These are phyloP conservation scores for Chelmon rostratus DNA, from an alignment of 2,797 vertebrate genomes.

Conservation along the genomic window DNA sequence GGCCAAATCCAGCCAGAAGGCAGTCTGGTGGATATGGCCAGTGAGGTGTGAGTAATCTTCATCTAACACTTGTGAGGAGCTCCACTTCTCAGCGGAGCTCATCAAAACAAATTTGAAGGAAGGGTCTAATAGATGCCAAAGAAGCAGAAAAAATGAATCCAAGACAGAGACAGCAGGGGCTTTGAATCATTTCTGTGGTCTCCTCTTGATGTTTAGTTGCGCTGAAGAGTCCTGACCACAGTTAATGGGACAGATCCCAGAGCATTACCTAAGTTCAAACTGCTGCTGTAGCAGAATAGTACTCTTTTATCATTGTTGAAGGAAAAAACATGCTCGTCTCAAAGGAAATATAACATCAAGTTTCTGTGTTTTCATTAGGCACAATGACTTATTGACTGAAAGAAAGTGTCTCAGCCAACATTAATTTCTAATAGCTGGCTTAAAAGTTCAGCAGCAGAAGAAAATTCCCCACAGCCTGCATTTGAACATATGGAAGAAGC, in stretches of 20 bases:
- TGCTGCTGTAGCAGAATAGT: conserved; percentile 69
- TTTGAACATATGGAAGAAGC: conserved; percentile 35
- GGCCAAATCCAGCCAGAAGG: conserved; percentile 62
- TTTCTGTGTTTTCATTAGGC: conserved; percentile 51
- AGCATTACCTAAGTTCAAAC: conserved; percentile 73
- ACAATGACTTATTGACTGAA: conserved; percentile 55
- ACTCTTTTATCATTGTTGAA: conserved; percentile 68
- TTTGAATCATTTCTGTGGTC: conserved; percentile 77
- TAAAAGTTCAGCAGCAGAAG: conserved; percentile 23
- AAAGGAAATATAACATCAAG: conserved; percentile 38
- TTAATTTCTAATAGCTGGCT: conserved; percentile 22
- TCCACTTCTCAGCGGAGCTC: conserved; percentile 49
- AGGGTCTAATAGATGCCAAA: conserved; percentile 59
- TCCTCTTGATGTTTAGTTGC: conserved; percentile 69
- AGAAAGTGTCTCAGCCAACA: conserved; percentile 35
- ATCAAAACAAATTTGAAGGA: conserved; percentile 55
- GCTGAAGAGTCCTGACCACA: conserved; percentile 68
- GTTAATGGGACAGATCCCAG: conserved; percentile 70
- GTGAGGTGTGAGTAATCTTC: conserved; percentile 62
- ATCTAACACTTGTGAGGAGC: conserved; percentile 62
- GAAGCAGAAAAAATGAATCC: conserved; percentile 45
- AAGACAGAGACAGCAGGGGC: conserved; percentile 59
- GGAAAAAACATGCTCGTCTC: conserved; percentile 43
- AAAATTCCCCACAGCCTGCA: neutral
- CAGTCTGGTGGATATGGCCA: conserved; percentile 54